phyloP scores from a whole-genome alignment of 53 echinoderm and acorn worm species.

The Arbacia lixula region DNA sequence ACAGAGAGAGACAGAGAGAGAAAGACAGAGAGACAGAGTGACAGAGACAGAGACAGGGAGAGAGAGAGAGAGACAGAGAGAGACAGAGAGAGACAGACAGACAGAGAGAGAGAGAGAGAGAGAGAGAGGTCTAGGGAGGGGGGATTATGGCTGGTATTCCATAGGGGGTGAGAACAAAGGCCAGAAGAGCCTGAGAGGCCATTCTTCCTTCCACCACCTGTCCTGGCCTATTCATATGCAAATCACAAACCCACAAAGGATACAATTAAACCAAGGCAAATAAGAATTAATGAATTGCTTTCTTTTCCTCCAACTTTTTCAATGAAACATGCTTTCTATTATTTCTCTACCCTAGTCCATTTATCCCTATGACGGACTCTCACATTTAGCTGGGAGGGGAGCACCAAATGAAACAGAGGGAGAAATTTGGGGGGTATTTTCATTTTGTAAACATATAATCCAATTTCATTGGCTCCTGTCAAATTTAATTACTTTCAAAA shows the following conservation, averaged over 20 bases:
- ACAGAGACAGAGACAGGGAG: not conserved
- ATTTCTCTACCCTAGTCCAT: not conserved
- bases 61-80: not conserved
- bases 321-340: not conserved
- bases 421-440: slow-evolving; percentile 26
- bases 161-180: slow-evolving; percentile 43
- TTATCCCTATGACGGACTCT: not conserved
- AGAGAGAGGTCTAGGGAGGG: not conserved
- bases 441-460: slow-evolving; percentile 33
- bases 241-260: slow-evolving; percentile 51
- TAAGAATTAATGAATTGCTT: slow-evolving; percentile 66
- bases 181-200: slow-evolving; percentile 28
- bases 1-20: not conserved
- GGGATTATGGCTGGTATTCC: not conserved
- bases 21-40: not conserved
- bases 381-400: not conserved
- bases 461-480: slow-evolving; percentile 59
- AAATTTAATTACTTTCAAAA: slow-evolving; percentile 59
- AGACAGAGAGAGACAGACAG: not conserved
- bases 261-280: slow-evolving; percentile 63
- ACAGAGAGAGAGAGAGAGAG: slow-evolving; percentile 1
- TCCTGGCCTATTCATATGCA: slow-evolving; percentile 50
- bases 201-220: slow-evolving; percentile 57
- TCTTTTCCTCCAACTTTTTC: not conserved
- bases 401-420: not conserved